Evolutionary conservation across 2,113 vertebrate species (phyloP).

Genomic region (Passer montanus): DNA sequence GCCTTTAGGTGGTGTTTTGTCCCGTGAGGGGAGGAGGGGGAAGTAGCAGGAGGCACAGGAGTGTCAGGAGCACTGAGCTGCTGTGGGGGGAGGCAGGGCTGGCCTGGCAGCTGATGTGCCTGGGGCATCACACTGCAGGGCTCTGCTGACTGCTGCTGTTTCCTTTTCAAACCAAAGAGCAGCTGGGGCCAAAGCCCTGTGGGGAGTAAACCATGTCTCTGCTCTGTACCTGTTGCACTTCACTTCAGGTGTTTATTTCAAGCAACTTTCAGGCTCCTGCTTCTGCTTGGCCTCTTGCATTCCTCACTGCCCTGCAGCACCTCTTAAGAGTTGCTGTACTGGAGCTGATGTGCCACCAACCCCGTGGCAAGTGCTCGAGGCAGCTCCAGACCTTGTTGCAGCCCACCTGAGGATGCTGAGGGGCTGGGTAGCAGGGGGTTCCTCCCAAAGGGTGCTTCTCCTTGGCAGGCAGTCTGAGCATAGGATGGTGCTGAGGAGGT

Average conservation of each 20-base stretch:
- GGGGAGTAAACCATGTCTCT: neutral
- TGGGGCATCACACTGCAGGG: neutral
- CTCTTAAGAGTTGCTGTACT: neutral
- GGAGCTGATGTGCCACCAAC: neutral
- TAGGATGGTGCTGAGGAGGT: neutral
- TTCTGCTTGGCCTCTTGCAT: fast-evolving
- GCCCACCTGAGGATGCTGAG: neutral
- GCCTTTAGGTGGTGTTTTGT: neutral
- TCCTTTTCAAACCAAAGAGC: constrained; percentile 20
- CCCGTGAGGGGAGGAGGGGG: neutral
- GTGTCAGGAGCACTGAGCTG: fast-evolving
- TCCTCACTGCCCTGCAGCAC: neutral
- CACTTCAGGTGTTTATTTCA: neutral
- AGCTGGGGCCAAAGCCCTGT: neutral
- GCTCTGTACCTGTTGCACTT: neutral
- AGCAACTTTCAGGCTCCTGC: neutral
- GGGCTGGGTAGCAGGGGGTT: neutral
- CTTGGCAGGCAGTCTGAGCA: neutral
- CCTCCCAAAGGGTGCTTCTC: neutral
- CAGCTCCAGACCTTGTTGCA: neutral
- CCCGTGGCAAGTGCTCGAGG: fast-evolving
- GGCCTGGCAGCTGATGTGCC: neutral
- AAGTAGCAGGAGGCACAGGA: fast-evolving
- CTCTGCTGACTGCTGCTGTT: neutral
- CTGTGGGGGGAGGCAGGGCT: neutral